phyloP scores from a whole-genome alignment of 2,797 vertebrate genomes.

The Iguana delicatissima region DNA sequence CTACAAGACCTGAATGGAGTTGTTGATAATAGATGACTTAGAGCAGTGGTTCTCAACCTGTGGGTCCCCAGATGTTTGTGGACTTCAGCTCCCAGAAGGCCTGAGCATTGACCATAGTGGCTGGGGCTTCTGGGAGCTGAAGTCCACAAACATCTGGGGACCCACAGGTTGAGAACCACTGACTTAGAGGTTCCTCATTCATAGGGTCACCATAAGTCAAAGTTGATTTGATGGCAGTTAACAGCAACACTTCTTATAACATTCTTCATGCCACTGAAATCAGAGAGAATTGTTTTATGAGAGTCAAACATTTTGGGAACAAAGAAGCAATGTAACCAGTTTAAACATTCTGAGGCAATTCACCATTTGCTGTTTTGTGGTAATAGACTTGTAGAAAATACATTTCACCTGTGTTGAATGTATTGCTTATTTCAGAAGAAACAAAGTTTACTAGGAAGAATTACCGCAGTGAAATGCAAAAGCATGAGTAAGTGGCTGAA shows the following conservation, averaged over 20 bases:
- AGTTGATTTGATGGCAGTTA: no score
- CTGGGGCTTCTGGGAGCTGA: no score
- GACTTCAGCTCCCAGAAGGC: no score
- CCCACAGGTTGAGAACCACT: no score
- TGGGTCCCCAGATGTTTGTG: no score
- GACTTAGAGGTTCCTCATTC: no score
- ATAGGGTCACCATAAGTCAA: no score
- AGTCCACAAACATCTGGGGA: no score
- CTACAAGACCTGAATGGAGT: no score
- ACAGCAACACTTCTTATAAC: neutral
- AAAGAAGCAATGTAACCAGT: neutral
- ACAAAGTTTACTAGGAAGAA: conserved; percentile 38
- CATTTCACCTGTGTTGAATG: neutral
- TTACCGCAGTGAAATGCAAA: conserved; percentile 57
- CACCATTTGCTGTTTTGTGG: neutral
- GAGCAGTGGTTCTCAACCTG: no score
- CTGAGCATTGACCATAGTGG: no score
- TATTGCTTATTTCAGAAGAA: neutral
- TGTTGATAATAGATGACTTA: no score
- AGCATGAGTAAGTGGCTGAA: conserved; percentile 68
- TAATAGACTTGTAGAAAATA: neutral
- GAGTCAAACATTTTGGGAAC: neutral
- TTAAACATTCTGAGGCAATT: conserved; percentile 9
- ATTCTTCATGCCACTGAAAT: neutral
- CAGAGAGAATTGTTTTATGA: neutral